Evolutionary conservation across 2,888 invertebrate genomes (phyloP), one percentile per base, ranked within the genome.

Genomic region (Protula sp.): DNA sequence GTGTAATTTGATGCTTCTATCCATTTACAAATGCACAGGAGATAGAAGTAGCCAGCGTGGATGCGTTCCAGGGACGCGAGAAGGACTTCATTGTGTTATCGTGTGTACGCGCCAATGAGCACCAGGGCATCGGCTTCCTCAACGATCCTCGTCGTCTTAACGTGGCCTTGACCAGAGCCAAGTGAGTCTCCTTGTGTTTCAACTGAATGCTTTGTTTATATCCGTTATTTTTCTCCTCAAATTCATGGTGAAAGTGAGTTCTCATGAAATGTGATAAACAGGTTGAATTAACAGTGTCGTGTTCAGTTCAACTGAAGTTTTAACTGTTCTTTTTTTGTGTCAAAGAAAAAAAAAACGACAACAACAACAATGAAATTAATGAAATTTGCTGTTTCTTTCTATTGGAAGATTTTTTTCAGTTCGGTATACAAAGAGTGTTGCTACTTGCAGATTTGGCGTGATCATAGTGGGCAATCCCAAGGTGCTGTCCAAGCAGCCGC

Each of bases 51-150:
- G 99, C 98, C 5, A 97, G 95, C 82, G 99, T 99, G 2, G 99
- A 99, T 81, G 99, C 99, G 0, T 99, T 99, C 81, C 97, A 98
- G 82, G 99, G 99, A 0, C 86, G 99, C 54, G 99, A 99, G 78
- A 99, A 99, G 77, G 99, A 99, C 77, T 91, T 98, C 60, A 99
- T 99, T 69, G 94, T 99, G 57, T 92, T 99, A 89, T 97, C 97
- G 0, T 99, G 98, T 82, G 99, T 99, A 1, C 87, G 99, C 56
- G 94, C 97, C 3, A 99, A 99, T 78, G 98, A 98, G 77, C 93
- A 97, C 75, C 97, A 98, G 80, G 98, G 95, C 47, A 99, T 99
- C 73, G 99, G 99, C 0, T 99, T 99, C 81, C 85, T 99, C 47
- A 97, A 95, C 77, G 99, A 99, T 81, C 98, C 99, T 0, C 86